Evolutionary conservation across 2,113 vertebrate genomes (phyloP).

Genomic region (Melanocharis versteri): DNA sequence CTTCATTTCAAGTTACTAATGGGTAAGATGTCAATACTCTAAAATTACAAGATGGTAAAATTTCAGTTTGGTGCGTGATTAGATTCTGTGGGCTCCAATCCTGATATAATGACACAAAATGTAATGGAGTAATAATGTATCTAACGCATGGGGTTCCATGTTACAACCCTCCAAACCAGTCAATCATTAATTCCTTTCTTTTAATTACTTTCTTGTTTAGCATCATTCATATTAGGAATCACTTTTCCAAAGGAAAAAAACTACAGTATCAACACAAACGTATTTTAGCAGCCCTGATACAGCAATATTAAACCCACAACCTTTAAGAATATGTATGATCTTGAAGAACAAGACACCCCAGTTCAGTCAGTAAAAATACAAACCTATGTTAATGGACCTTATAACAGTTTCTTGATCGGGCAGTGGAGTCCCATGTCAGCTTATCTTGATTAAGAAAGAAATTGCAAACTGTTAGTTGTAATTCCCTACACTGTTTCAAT

Average conservation of each 20-base stretch:
- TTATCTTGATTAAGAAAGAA: background rate
- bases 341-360: background rate
- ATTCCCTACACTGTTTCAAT: background rate
- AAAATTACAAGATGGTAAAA: background rate
- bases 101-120: background rate
- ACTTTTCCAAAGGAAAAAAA: background rate
- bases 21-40: background rate
- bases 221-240: background rate
- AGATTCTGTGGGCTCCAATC: background rate
- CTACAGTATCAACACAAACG: background rate
- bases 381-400: background rate
- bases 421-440: rapidly evolving
- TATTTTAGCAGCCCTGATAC: background rate
- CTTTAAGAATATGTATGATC: background rate
- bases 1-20: background rate
- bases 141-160: rapidly evolving
- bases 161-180: background rate
- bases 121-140: background rate
- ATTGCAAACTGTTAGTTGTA: background rate
- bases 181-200: background rate
- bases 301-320: background rate
- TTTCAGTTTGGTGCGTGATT: background rate
- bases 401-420: background rate
- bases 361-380: background rate
- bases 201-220: background rate